Conservation (phyloP, 2,888 invertebrate genomes). For the Hypomecis punctinalis region DNA sequence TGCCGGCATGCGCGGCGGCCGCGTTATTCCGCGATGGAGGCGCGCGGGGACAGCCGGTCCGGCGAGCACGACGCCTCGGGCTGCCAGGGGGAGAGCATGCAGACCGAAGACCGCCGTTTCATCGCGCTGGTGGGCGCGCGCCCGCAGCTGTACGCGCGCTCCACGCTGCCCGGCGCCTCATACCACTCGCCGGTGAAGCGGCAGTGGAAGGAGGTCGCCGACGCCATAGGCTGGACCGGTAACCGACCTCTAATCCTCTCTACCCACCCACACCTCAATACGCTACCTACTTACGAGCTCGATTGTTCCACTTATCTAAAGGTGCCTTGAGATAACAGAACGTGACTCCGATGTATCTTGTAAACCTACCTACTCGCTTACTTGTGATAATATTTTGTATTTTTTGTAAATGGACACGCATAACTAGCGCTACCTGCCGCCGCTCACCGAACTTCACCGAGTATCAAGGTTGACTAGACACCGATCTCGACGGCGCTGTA, state of each 20-base stretch:
- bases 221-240: slow-evolving; percentile 77
- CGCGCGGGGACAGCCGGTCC: slow-evolving; percentile 30
- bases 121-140: slow-evolving; percentile 74
- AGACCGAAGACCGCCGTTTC: slow-evolving; percentile 77
- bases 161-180: slow-evolving; percentile 79
- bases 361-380: too few relatives aligned
- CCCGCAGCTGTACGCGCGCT: slow-evolving; percentile 74
- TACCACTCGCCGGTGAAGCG: slow-evolving; percentile 74
- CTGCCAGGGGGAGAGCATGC: slow-evolving; percentile 70
- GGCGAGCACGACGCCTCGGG: slow-evolving; percentile 54
- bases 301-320: background rate
- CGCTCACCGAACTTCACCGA: too few relatives aligned
- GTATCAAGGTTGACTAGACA: too few relatives aligned
- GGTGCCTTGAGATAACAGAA: background rate
- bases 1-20: slow-evolving; percentile 69
- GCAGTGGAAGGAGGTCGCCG: slow-evolving; percentile 75
- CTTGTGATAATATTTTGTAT: too few relatives aligned
- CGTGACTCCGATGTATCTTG: too few relatives aligned
- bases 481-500: too few relatives aligned
- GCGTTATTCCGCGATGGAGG: slow-evolving; percentile 28
- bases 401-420: too few relatives aligned
- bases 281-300: background rate
- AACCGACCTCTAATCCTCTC: slow-evolving; percentile 22
- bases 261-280: background rate
- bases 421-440: too few relatives aligned